Evolutionary conservation across 2,888 invertebrate genomes (phyloP), one percentile per base, ranked within the genome.

Genomic region (Leucoptera coffeella): DNA sequence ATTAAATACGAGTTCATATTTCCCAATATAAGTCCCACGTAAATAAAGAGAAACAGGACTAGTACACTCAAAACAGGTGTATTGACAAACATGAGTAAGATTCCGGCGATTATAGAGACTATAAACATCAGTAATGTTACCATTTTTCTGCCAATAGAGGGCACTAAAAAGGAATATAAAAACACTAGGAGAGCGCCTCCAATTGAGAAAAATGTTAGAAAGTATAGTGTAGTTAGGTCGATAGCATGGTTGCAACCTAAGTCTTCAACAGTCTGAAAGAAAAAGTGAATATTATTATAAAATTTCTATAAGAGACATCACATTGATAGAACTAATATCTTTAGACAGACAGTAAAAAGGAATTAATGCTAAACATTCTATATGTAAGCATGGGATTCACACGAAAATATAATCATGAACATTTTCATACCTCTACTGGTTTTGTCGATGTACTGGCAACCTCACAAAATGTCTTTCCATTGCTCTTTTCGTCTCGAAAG

Each of bases 1-100:
- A 64, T 55, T 27, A 62, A 41, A 36, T 54, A 62, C 2, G 57
- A 56, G 28, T 65, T 64, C 1, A 55, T 40, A 29, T 55, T 60
- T 9, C 59, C 61, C 33, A 64, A 38, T 29, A 61, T 57, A 2
- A 59, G 37, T 4, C 52, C 45, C 9, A 57, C 55, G 30, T 55
- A 56, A 1, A 61, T 41, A 20, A 62, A 60, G 13, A 51, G 25
- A 38, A 43, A 60, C 39, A 62, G 62, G 14, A 62, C 29, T 0
- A 34, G 38, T 14, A 62, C 53, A 39, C 59, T 62, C 14, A 62
- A 35, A 2, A 56, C 27, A 0, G 62, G 57, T 1, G 53, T 33
- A 34, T 29, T 51, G 5, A 54, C 37, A 32, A 60, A 54, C 1
- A 55, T 38, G 7, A 64, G 37, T 2, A 44, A 15, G 0, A 54